Base-by-base conservation (phyloP, 53 echinoderm and acorn worm genomes). In the Apostichopus leukothele region DNA sequence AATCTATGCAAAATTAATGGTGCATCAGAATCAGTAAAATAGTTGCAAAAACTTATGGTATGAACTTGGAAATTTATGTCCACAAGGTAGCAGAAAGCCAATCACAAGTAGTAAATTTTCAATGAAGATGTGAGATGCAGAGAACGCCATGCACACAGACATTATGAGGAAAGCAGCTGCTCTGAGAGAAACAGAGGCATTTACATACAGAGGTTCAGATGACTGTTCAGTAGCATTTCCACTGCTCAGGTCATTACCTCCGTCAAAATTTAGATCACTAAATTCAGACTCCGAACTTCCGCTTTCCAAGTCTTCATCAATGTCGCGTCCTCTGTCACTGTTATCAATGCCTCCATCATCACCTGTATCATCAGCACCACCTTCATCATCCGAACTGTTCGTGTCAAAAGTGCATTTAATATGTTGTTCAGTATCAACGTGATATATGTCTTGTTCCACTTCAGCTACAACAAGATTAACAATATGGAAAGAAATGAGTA, bases 111-210 rank as follows among this genome's bases (percentile, higher is more conserved):
- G 51, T 14, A 78, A 39, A 4, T 78, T 26, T 7, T 78, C 78
- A 51, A 78, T 78, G 27, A 78, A 78, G 78, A 51, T 8, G 9
- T 78, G 7, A 7, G 78, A 78, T 8, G 25, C 78, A 50, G 51
- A 39, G 78, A 11, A 14, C 1, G 78, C 78, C 78, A 78, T 78
- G 51, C 78, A 78, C 16, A 78, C 25, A 6, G 78, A 50, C 78
- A 78, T 54, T 22, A 78, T 39, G 1, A 78, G 51, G 25, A 78
- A 78, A 7, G 78, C 78, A 22, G 78, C 78, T 78, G 78, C 14
- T 78, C 78, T 78, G 6, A 78, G 7, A 10, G 39, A 1, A 51
- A 78, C 78, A 78, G 23, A 23, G 16, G 78, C 27, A 39, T 78
- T 50, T 39, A 6, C 39, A 78, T 78, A 74, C 6, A 74, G 74